Evolutionary conservation across 2,888 invertebrate genomes (phyloP).

Genomic region (Drosophila nr. fundita): DNA sequence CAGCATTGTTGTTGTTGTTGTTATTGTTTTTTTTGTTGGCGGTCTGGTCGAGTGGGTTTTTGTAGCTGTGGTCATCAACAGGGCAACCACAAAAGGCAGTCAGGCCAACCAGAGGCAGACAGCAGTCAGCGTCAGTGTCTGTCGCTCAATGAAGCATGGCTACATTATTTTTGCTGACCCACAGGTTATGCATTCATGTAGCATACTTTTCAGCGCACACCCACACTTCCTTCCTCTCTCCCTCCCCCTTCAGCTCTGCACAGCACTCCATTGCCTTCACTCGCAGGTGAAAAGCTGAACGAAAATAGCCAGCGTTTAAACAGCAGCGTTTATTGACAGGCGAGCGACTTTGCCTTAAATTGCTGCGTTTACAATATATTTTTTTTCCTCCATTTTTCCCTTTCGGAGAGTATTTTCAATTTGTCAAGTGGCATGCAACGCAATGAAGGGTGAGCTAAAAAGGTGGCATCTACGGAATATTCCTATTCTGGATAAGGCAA

Average conservation of each 20-base stretch:
- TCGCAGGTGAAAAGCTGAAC: conserved; percentile 33
- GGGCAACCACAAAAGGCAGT: conserved; percentile 53
- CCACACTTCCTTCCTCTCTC: neutral
- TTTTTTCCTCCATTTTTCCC: conserved; percentile 1
- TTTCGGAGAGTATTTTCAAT: neutral
- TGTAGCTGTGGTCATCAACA: conserved; percentile 54
- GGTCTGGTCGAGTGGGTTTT: conserved; percentile 43
- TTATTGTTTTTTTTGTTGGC: conserved; percentile 19
- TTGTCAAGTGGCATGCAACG: neutral
- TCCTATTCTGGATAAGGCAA: neutral
- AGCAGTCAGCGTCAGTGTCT: conserved; percentile 15
- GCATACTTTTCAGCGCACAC: conserved; percentile 57
- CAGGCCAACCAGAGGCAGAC: conserved; percentile 6
- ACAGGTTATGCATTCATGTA: conserved; percentile 69
- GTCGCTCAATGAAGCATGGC: conserved; percentile 65
- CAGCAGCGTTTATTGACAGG: conserved; percentile 57
- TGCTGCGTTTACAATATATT: conserved; percentile 55
- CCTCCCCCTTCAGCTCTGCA: accelerated
- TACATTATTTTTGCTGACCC: conserved; percentile 64
- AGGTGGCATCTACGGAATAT: neutral
- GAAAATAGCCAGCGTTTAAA: conserved; percentile 55
- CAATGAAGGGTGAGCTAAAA: neutral
- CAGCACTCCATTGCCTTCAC: conserved; percentile 16
- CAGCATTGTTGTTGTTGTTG: conserved; percentile 19
- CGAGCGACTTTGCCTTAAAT: conserved; percentile 47